These are phyloP conservation scores for Montipora cactus DNA, from an alignment of 64 coral and sea anemone species.

Conservation along the genomic window DNA sequence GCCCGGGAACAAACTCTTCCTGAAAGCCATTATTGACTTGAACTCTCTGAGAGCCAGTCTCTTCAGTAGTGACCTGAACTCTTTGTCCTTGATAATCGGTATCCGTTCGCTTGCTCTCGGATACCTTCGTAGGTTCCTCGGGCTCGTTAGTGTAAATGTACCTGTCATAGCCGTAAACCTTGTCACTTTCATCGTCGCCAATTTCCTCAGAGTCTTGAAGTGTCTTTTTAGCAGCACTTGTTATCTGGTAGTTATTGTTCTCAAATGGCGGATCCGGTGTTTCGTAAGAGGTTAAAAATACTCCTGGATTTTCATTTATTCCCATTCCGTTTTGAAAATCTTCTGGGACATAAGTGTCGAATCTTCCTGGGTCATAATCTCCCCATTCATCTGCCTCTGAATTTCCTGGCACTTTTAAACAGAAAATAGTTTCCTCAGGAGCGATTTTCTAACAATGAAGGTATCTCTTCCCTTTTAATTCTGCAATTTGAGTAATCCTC, in stretches of 20 bases:
- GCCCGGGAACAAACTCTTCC: conserved; percentile 95
- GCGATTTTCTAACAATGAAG: background rate
- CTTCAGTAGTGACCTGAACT: conserved; percentile 90
- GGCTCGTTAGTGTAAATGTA: conserved; percentile 60
- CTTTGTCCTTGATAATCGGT: conserved; percentile 81
- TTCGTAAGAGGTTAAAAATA: conserved; percentile 7
- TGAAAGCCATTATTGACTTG: conserved; percentile 99
- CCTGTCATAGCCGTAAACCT: conserved; percentile 92
- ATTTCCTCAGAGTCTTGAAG: conserved; percentile 18
- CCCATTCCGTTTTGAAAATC: conserved; percentile 27
- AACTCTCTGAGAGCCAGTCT: conserved; percentile 97
- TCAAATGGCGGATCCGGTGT: background rate
- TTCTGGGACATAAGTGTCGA: conserved; percentile 2
- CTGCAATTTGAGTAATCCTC: too few relatives aligned
- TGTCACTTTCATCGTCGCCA: conserved; percentile 72
- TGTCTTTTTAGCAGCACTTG: conserved; percentile 26
- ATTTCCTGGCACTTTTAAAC: conserved; percentile 11
- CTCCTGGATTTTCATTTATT: conserved; percentile 12
- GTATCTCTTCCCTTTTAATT: background rate
- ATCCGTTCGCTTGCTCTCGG: conserved; percentile 63
- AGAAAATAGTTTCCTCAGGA: background rate
- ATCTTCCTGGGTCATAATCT: conserved; percentile 23
- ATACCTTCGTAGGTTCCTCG: conserved; percentile 18
- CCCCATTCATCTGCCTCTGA: conserved; percentile 16
- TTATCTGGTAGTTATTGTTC: conserved; percentile 17